A percentile compares a stretch with the other conserved stretches of the same genome.
These are phyloP conservation scores for Octomys mimax DNA, from an alignment of 2,797 vertebrate species.

Conservation along the genomic window DNA sequence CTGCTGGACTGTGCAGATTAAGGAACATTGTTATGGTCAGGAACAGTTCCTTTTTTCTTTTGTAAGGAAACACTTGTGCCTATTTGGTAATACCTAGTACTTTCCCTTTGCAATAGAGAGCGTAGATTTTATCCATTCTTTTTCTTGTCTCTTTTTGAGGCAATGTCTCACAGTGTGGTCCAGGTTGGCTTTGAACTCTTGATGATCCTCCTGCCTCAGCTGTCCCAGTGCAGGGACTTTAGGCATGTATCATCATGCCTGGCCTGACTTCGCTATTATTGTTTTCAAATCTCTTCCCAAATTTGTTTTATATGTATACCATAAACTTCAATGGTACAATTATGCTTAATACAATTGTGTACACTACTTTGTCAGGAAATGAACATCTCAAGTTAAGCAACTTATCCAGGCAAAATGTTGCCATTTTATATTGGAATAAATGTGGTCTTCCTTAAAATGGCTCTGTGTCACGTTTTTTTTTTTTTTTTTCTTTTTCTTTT, in stretches of 20 bases:
- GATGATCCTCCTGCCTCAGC: background rate
- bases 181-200: background rate
- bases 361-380: constrained; percentile 28
- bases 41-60: background rate
- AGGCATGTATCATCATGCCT: background rate
- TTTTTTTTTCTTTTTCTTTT: too few relatives aligned
- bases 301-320: background rate
- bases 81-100: constrained; percentile 1
- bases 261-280: background rate
- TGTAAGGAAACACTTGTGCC: background rate
- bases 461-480: background rate
- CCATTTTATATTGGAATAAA: constrained; percentile 5
- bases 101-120: background rate
- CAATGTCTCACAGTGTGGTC: background rate
- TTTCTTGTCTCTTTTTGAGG: background rate
- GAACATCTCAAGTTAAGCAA: background rate
- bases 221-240: background rate
- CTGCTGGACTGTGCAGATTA: background rate
- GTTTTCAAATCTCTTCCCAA: constrained; percentile 32
- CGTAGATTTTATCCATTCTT: background rate
- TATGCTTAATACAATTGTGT: background rate
- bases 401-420: background rate
- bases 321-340: background rate
- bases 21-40: background rate
- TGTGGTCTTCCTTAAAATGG: background rate